Evolutionary conservation across 30 jellyfish, hydroid and myxozoan genomes (phyloP), one percentile per base, ranked within the genome.

Genomic region (Chironex yamaguchii): DNA sequence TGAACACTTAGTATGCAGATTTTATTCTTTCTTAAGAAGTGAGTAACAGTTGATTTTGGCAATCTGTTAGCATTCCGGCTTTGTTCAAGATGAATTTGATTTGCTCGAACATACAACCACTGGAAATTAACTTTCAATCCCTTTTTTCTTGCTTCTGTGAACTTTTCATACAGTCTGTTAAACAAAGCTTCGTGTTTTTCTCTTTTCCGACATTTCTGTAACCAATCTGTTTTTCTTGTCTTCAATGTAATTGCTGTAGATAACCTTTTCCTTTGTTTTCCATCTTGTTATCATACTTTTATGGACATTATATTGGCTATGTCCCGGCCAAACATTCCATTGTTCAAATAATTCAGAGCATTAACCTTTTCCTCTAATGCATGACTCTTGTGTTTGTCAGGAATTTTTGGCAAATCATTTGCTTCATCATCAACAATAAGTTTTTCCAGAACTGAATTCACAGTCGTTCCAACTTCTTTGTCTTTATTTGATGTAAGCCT

Each of bases 131-230:
- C 76, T 71, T 71, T 71, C 2, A 27, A 42, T 42, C 84, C 84
- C 34, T 71, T 71, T 34, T 30, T 27, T 27, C 84, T 29, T 71
- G 76, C 84, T 71, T 71, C 76, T 27, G 29, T 27, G 84, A 27
- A 71, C 27, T 34, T 71, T 1, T n/a, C 76, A 71, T 2, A 71
- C 69, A 71, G 76, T 71, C 34, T 71, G 84, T 29, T 71, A 34
- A 71, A 28, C 84, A 71, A 71, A 71, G 76, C 84, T 71, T 71
- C 34, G 84, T 71, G 84, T 34, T 71, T 71, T 73, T 71, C 84
- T 24, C 76, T 58, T 71, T 42, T 12, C 34, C 84, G 27, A 33
- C 89, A 52, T 32, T 49, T 76, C 49, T 31, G 51, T 25, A 52
- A 52, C 9, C 13, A 9, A 42, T 6, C 22, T 62, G n/a, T 21